These are phyloP conservation scores for Saccostrea glomerata DNA, from an alignment of 1,140 invertebrate genomes.

Conservation along the genomic window DNA sequence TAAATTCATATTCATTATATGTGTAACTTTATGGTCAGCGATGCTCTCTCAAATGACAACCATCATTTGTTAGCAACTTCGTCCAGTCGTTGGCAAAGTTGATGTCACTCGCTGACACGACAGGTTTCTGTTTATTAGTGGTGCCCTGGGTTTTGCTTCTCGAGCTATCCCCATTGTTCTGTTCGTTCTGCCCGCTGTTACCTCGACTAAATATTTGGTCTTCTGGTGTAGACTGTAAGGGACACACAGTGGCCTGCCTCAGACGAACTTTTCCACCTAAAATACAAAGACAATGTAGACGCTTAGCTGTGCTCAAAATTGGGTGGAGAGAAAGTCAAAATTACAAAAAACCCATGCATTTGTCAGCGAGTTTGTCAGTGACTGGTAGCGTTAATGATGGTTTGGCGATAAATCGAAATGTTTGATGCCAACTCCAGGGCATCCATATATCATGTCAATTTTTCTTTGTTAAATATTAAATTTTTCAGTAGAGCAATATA, in stretches of 20 bases:
- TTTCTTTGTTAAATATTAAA: no score
- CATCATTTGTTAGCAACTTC: slow-evolving; percentile 49
- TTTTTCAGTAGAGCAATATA: no score
- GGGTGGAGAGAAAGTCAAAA: no score
- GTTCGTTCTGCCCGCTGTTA: neutral
- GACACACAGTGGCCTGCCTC: slow-evolving; percentile 17
- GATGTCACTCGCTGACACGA: slow-evolving; percentile 1
- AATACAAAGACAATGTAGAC: neutral
- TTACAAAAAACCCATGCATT: no score
- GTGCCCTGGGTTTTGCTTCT: neutral
- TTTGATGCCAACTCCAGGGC: no score
- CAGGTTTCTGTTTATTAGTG: neutral
- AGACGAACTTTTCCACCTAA: neutral
- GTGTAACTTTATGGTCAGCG: slow-evolving; percentile 3
- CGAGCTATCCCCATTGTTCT: neutral
- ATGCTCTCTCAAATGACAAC: slow-evolving; percentile 53
- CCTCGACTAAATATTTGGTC: neutral
- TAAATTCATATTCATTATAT: no score
- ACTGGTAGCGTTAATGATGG: no score
- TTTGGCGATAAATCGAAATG: no score
- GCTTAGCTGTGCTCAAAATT: neutral
- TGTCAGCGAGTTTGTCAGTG: no score
- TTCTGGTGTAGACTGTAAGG: slow-evolving; percentile 6
- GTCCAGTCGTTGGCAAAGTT: slow-evolving; percentile 48
- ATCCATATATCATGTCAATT: no score